A percentile compares a stretch with the other conserved stretches of the same genome.
phyloP scores from a whole-genome alignment of 2,113 vertebrate genomes.

The Rhea americana region DNA sequence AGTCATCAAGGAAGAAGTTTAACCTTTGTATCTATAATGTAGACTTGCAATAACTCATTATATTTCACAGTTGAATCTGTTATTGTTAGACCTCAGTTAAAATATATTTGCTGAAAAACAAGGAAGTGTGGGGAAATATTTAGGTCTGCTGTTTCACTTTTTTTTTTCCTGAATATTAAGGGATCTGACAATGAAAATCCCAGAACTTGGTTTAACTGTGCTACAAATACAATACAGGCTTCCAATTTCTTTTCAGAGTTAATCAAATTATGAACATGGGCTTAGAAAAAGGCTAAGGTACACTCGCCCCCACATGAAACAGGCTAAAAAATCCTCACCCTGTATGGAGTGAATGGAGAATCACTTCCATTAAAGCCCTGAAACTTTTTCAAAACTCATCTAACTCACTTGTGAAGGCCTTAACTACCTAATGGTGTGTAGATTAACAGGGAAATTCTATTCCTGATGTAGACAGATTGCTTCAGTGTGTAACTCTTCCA shows the following conservation, averaged over 20 bases:
- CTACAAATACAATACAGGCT: neutral
- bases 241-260: neutral
- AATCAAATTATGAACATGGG: neutral
- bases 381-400: neutral
- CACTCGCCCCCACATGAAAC: neutral
- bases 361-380: neutral
- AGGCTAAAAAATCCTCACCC: neutral
- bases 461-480: neutral
- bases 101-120: neutral
- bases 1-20: neutral
- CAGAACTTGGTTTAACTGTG: neutral
- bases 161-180: neutral
- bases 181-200: too few relatives aligned
- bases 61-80: neutral
- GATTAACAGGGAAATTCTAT: neutral
- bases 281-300: neutral
- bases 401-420: neutral
- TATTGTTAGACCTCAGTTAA: neutral
- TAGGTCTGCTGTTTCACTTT: neutral
- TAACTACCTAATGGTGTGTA: neutral
- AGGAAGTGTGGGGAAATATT: neutral
- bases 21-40: neutral
- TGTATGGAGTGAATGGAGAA: neutral
- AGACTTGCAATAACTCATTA: neutral
- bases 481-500: neutral